Base-by-base conservation (phyloP, 1,140 invertebrate genomes). In the Belonocnema kinseyi region DNA sequence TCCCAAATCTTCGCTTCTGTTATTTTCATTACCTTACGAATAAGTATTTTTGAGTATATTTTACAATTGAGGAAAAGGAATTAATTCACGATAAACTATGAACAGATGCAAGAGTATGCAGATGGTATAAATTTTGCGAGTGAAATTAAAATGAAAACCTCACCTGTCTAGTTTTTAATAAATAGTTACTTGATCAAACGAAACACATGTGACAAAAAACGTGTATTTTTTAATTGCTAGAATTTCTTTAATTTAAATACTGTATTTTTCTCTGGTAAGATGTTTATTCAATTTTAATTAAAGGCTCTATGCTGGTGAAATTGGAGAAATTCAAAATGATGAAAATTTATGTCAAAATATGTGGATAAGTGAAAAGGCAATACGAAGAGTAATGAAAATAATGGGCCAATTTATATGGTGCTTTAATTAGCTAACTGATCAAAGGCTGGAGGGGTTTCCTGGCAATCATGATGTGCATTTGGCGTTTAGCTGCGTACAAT, bases 401-500 rank as follows among this genome's bases (percentile, higher is more conserved):
- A 46, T 46, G 40, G 40, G 40, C 40, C 40, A 46, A 11, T 46
- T 46, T 11, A 46, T 46, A 0, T 11, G 10, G 40, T 46, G 40
- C 40, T 46, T 46, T 46, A 46, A 46, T 10, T 46, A 46, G 7
- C 40, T 46, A 8, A 46, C 40, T 46, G 40, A 46, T 46, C 40
- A 46, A 46, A 46, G 26, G 26, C 26, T 33, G 26, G 26, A 33
- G 40, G 10, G 40, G 6, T 46, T 46, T 46, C 40, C 40, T 46
- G 40, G 40, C 40, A 46, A 46, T 46, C 10, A 46, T 46, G 40
- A 46, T 83, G 82, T 83, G 74, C 79, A 81, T 83, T 83, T 80
- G 76, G 79, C 79, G 40, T 46, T 46, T 46, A 46, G 40, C 40
- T 83, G 78, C 79, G 74, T 80, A 77, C 70, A 81, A 80, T 79